Base-by-base conservation (phyloP, 2,113 vertebrate species). In the Empidonax alnorum region DNA sequence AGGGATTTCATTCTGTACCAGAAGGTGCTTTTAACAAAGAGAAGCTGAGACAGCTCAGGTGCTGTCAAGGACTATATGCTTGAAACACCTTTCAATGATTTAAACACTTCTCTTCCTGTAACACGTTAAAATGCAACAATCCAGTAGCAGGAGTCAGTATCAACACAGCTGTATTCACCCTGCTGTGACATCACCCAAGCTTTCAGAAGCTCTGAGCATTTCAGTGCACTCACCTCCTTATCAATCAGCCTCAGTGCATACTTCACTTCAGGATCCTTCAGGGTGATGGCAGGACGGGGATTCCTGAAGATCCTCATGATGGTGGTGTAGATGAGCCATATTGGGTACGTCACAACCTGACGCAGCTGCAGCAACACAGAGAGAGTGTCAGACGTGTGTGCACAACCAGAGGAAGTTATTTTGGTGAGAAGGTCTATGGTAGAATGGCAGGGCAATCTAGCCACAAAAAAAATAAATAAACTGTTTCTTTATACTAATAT, bases 241-340 rank as follows among this genome's bases (percentile, higher is more conserved):
- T 98, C 97, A 2, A 98, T 72, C 59, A 98, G 98, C 84, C 97
- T 96, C 73, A 98, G 81, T 0, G 98, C 96, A 75, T 98, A 98
- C 89, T 98, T 98, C 87, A 98, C 61, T 25, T 98, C 98, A 1
- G 98, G 96, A 81, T 86, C 98, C 96, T 98, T 96, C 3, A 98
- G 93, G 71, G 98, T 98, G 81, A 98, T 98, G 8, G 98, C 97
- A 3, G 97, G 98, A 21, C 1, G 28, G 6, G 96, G 89, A 39
- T 89, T 96, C 72, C 55, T 74, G 56, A 98, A 98, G 6, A 98
- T 8, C 86, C 96, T 97, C 94, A 94, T 93, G 93, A 98, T 4
- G 39, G 96, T 81, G 44, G 11, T 93, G 31, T 96, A 98, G 78
- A 98, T 47, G 12, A 98, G 56, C 96, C 96, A 96, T 90, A 98